Conservation (phyloP, 2,888 invertebrate species). For the Cryptus armator region DNA sequence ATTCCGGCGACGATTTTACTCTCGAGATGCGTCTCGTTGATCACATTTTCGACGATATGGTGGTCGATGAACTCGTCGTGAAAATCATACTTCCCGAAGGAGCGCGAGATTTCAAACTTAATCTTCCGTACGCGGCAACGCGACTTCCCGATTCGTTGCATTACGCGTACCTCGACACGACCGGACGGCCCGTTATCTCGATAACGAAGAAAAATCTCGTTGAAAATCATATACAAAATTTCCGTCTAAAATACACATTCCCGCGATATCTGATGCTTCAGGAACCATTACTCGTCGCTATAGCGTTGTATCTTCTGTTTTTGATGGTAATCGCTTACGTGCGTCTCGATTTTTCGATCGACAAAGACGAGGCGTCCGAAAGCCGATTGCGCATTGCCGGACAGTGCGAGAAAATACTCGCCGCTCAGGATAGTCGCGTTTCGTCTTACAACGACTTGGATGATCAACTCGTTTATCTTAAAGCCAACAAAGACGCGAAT, state of each 20-base stretch:
- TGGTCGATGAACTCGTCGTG: constrained; percentile 94
- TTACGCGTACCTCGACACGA: constrained; percentile 97
- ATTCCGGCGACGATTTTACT: constrained; percentile 91
- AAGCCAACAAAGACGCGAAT: constrained; percentile 87
- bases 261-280: constrained; percentile 94
- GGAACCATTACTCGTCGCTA: constrained; percentile 96
- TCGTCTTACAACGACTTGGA: constrained; percentile 88
- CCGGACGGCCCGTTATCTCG: constrained; percentile 95
- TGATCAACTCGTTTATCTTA: constrained; percentile 87
- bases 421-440: constrained; percentile 87
- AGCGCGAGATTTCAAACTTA: constrained; percentile 92
- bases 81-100: constrained; percentile 98
- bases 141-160: constrained; percentile 92
- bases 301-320: constrained; percentile 96
- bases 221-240: constrained; percentile 98
- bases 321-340: constrained; percentile 96
- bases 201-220: constrained; percentile 95
- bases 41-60: constrained; percentile 98
- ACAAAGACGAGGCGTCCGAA: constrained; percentile 88
- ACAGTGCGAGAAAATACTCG: constrained; percentile 87
- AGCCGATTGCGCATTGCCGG: constrained; percentile 85
- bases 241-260: constrained; percentile 96
- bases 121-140: constrained; percentile 93
- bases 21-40: constrained; percentile 98
- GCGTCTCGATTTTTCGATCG: constrained; percentile 97